Conservation (phyloP, 2,797 vertebrate species). For the Etheostoma nigrum region DNA sequence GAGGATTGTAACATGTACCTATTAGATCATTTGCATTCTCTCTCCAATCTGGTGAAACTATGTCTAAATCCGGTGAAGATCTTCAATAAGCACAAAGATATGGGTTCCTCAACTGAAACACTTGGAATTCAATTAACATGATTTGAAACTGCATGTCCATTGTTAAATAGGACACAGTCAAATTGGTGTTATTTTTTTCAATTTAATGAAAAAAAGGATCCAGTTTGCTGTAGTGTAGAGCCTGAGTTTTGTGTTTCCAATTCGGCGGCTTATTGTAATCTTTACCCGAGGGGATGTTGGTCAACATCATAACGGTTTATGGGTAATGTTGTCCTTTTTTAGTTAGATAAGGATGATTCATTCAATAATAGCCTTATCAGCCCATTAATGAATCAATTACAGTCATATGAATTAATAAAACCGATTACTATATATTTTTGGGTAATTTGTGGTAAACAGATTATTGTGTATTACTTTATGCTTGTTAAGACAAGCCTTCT, state of each 20-base stretch:
- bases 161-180: constrained; percentile 36
- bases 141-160: constrained; percentile 18
- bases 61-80: neutral
- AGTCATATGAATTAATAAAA: constrained; percentile 52
- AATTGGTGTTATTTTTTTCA: constrained; percentile 43
- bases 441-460: constrained; percentile 57
- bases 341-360: constrained; percentile 58
- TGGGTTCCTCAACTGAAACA: neutral
- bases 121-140: constrained; percentile 13
- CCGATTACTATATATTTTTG: constrained; percentile 36
- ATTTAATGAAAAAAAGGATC: constrained; percentile 18
- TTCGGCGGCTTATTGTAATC: constrained; percentile 65
- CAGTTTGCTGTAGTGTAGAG: constrained; percentile 25
- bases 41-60: neutral
- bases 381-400: constrained; percentile 78
- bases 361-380: constrained; percentile 65
- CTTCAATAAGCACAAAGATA: neutral
- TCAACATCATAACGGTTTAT: constrained; percentile 63
- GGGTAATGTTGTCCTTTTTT: constrained; percentile 47
- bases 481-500: constrained; percentile 51
- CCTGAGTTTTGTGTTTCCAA: constrained; percentile 32
- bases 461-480: constrained; percentile 55
- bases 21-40: constrained; percentile 9
- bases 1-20: neutral
- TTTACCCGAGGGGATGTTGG: constrained; percentile 63